A percentile compares a stretch with the other conserved stretches of the same genome.
Evolutionary conservation across 2,113 vertebrate species (phyloP).

Genomic region (Pachypanchax playfairii): DNA sequence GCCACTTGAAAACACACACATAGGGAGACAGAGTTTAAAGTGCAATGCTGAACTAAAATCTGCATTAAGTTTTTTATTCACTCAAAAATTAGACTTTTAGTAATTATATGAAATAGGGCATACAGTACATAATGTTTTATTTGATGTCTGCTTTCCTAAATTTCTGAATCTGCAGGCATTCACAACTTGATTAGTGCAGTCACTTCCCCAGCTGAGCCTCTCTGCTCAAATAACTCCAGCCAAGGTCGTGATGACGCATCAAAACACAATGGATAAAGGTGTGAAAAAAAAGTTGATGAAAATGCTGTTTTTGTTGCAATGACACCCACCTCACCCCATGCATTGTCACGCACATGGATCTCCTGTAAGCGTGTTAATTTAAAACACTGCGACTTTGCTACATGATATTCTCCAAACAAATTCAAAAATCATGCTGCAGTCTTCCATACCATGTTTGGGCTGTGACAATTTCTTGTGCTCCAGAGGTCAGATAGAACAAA

Average conservation of each 20-base stretch:
- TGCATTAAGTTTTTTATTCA: slow-evolving; percentile 3
- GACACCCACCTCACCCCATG: neutral
- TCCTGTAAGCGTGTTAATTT: slow-evolving; percentile 11
- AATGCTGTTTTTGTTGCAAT: slow-evolving; percentile 6
- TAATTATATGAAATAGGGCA: no score
- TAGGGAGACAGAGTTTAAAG: slow-evolving; percentile 8
- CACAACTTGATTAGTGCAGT: slow-evolving; percentile 48
- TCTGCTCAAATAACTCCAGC: slow-evolving; percentile 32
- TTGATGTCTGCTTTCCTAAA: no score
- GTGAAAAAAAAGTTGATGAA: slow-evolving; percentile 28
- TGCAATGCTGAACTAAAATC: neutral
- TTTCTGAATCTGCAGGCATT: slow-evolving; percentile 26
- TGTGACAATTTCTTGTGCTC: no score
- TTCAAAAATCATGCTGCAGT: no score
- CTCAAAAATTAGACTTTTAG: no score
- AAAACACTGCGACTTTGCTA: neutral
- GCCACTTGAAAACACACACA: neutral
- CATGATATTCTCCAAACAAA: slow-evolving; percentile 1
- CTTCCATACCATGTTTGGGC: no score
- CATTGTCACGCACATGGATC: slow-evolving; percentile 15
- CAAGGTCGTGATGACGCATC: slow-evolving; percentile 62
- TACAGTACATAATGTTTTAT: no score
- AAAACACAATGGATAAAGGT: slow-evolving; percentile 37
- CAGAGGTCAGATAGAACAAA: no score
- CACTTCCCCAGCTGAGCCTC: slow-evolving; percentile 32